Conservation (phyloP, 37 sponge, comb jelly and placozoan species). For the Crambe crambe region DNA sequence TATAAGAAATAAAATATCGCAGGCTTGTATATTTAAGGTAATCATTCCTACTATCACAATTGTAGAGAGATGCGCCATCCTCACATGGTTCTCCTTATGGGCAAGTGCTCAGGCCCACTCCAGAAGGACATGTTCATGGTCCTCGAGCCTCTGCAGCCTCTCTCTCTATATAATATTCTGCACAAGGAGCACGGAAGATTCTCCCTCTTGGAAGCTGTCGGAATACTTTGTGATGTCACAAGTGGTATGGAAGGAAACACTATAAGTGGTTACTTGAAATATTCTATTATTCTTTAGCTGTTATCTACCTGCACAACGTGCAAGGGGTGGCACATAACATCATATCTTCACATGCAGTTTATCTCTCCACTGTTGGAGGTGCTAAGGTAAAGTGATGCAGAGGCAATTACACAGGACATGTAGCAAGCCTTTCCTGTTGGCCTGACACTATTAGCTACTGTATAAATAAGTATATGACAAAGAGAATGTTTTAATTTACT, state of each 20-base stretch:
- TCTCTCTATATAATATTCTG: conserved; percentile 18
- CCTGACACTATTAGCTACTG: no score
- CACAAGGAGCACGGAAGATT: conserved; percentile 5
- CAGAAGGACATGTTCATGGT: conserved; percentile 31
- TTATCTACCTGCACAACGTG: conserved; percentile 34
- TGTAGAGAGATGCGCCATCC: conserved; percentile 25
- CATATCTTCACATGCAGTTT: conserved; percentile 35
- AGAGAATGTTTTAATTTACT: no score
- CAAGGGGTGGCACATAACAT: conserved; percentile 15
- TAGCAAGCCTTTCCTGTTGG: no score
- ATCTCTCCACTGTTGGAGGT: conserved; percentile 8
- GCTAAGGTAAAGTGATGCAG: no score
- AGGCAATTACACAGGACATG: no score
- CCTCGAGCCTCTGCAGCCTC: conserved; percentile 17
- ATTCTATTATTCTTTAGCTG: conserved; percentile 5
- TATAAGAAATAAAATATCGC: no score
- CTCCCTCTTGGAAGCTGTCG: not conserved
- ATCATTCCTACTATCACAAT: not conserved
- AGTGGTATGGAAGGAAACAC: no score
- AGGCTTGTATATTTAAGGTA: not conserved
- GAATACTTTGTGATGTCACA: conserved; percentile 1
- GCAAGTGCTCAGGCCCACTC: conserved; percentile 28
- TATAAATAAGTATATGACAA: no score
- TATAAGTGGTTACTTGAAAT: not conserved
- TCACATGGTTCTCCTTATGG: conserved; percentile 39